These are phyloP conservation scores for Mastomys coucha DNA, from an alignment of 2,113 vertebrate genomes.

Conservation along the genomic window DNA sequence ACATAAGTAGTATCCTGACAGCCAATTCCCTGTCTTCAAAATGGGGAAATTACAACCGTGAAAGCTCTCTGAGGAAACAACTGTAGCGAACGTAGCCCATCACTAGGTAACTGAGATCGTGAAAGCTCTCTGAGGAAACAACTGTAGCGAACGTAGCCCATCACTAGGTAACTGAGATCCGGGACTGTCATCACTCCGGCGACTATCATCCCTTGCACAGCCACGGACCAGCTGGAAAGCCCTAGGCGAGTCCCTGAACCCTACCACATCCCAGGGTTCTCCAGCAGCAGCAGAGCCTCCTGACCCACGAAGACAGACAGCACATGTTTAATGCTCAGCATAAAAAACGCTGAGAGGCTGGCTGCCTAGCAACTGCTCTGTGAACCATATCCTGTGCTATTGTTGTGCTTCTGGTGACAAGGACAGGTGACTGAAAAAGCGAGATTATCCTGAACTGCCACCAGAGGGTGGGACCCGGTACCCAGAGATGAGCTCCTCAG, in stretches of 20 bases:
- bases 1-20: background rate
- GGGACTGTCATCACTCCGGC: background rate
- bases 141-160: background rate
- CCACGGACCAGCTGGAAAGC: background rate
- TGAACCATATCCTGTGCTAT: background rate
- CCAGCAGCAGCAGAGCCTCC: background rate
- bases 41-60: background rate
- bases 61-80: background rate
- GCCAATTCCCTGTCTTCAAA: background rate
- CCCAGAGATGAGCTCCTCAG: background rate
- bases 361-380: background rate
- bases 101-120: background rate
- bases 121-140: background rate
- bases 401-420: background rate
- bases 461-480: too few relatives aligned
- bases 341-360: constrained; percentile 5
- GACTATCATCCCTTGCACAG: background rate
- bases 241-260: background rate
- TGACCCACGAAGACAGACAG: background rate
- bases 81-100: background rate
- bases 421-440: background rate
- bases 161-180: background rate
- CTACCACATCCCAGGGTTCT: background rate
- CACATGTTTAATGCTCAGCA: background rate
- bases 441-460: background rate